These are phyloP conservation scores for Drosophila mercatorum DNA, from an alignment of 2,888 invertebrate species.

Conservation along the genomic window DNA sequence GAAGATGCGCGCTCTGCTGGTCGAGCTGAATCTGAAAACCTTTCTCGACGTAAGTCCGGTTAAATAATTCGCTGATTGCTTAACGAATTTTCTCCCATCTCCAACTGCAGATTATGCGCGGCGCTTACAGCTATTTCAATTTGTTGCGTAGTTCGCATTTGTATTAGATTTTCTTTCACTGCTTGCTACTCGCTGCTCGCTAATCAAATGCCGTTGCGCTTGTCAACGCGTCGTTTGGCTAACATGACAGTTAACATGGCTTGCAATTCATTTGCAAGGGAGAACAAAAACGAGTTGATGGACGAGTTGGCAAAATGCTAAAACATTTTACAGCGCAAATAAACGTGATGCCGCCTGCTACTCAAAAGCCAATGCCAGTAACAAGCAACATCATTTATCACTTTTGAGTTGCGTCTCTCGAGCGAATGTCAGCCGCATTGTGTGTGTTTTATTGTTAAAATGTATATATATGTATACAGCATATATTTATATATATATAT, in stretches of 20 bases:
- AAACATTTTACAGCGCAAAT: constrained; percentile 71
- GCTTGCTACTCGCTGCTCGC: neutral
- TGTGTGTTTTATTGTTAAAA: constrained; percentile 62
- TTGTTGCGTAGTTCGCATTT: constrained; percentile 65
- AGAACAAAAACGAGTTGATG: constrained; percentile 20
- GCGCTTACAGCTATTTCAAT: constrained; percentile 81
- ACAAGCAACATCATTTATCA: constrained; percentile 76
- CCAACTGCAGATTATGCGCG: constrained; percentile 71
- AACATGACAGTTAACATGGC: constrained; percentile 79
- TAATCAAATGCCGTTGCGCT: constrained; percentile 64
- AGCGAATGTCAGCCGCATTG: constrained; percentile 57
- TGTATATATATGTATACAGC: constrained; percentile 49
- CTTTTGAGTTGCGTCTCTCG: constrained; percentile 49
- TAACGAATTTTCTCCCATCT: constrained; percentile 1
- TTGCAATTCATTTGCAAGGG: constrained; percentile 60
- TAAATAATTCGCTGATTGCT: neutral
- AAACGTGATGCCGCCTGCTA: constrained; percentile 64
- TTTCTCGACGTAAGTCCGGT: constrained; percentile 73
- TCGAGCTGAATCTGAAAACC: constrained; percentile 74
- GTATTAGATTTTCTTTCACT: constrained; percentile 32
- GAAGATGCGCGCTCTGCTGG: constrained; percentile 73
- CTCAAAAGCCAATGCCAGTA: constrained; percentile 68
- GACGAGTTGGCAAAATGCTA: constrained; percentile 56
- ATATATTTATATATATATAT: neutral
- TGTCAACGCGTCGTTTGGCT: constrained; percentile 70